Evolutionary conservation across 2,113 vertebrate genomes (phyloP).

Genomic region (Aplodontia rufa): DNA sequence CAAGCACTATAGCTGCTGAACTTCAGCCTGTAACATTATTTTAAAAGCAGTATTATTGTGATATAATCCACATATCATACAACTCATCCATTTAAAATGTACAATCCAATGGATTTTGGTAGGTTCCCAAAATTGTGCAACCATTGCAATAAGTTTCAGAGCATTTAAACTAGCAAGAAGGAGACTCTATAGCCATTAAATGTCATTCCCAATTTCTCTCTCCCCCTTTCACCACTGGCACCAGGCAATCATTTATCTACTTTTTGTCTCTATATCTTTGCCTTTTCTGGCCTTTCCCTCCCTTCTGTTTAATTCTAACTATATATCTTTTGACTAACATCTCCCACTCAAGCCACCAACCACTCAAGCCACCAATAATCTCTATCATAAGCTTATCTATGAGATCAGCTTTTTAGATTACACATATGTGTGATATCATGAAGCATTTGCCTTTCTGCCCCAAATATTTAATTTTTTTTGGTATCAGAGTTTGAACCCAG

Average conservation of each 20-base stretch:
- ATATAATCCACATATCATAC: too few relatives aligned
- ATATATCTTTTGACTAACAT: not conserved
- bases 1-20: too few relatives aligned
- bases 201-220: not conserved
- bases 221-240: not conserved
- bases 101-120: too few relatives aligned
- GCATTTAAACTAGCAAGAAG: not conserved
- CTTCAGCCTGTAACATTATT: too few relatives aligned
- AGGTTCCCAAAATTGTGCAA: not conserved
- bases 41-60: too few relatives aligned
- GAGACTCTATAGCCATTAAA: too few relatives aligned
- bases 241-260: not conserved
- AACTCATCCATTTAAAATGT: too few relatives aligned
- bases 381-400: not conserved
- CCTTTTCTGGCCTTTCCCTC: not conserved
- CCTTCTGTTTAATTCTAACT: not conserved
- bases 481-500: too few relatives aligned
- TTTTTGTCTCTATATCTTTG: not conserved
- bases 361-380: not conserved
- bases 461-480: too few relatives aligned
- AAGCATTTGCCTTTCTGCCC: too few relatives aligned
- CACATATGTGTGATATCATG: not conserved
- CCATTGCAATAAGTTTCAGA: not conserved
- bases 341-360: not conserved
- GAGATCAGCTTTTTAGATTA: not conserved